Conservation (phyloP, 30 jellyfish, hydroid and myxozoan genomes). For the Chironex yamaguchii region DNA sequence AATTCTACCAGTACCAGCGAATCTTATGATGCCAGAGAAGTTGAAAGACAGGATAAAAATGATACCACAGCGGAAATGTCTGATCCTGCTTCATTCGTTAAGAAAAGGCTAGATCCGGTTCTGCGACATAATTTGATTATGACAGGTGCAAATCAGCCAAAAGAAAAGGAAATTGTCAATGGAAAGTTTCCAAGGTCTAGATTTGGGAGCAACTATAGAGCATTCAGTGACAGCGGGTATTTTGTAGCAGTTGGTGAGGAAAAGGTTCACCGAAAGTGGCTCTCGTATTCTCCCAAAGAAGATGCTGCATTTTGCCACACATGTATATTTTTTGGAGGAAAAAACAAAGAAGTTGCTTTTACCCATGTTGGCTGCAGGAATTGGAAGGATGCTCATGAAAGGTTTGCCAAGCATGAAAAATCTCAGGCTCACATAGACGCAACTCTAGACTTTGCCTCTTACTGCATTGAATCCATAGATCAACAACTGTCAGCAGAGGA, state of each 20-base stretch:
- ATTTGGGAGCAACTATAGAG: conserved; percentile 1
- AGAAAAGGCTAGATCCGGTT: too few relatives aligned
- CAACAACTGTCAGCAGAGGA: conserved; percentile 16
- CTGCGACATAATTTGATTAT: background rate
- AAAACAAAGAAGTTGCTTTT: conserved; percentile 36
- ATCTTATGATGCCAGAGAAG: too few relatives aligned
- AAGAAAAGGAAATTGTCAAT: background rate
- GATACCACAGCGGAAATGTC: too few relatives aligned
- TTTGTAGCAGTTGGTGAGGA: conserved; percentile 20
- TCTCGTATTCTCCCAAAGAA: conserved; percentile 43
- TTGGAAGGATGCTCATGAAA: conserved; percentile 62
- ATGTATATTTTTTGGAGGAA: conserved; percentile 37
- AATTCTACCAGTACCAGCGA: too few relatives aligned
- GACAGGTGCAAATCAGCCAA: conserved; percentile 17
- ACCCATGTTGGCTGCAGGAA: conserved; percentile 40
- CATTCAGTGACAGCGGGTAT: conserved; percentile 34
- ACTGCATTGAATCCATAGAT: conserved; percentile 4
- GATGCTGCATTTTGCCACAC: conserved; percentile 50
- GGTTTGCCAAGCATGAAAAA: conserved; percentile 35
- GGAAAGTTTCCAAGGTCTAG: conserved; percentile 48
- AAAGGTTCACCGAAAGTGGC: conserved; percentile 19
- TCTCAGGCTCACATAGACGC: conserved; percentile 49
- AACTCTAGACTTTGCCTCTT: conserved; percentile 16
- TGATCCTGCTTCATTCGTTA: too few relatives aligned
- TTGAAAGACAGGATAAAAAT: too few relatives aligned